A percentile compares a stretch with the other conserved stretches of the same genome.
Evolutionary conservation across 2,113 vertebrate genomes (phyloP).

Genomic region (Chaenocephalus aceratus): DNA sequence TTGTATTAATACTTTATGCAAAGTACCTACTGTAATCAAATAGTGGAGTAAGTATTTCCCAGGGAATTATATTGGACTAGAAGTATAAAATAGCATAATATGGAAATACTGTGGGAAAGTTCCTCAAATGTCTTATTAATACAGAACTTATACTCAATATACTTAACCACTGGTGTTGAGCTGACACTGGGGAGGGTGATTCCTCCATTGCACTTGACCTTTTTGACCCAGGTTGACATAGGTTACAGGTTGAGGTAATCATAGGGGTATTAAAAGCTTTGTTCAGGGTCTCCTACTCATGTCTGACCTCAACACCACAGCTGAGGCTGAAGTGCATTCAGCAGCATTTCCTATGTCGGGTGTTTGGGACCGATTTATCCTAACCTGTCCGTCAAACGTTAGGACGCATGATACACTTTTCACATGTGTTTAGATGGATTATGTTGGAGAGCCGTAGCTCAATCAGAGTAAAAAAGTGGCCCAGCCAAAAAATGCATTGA

Average conservation of each 20-base stretch:
- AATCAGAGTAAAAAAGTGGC: too few species aligned
- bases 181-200: conserved; percentile 7
- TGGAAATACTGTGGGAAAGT: not conserved
- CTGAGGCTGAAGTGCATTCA: too few species aligned
- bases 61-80: not conserved
- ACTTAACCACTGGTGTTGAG: not conserved
- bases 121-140: not conserved
- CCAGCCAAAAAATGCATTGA: too few species aligned
- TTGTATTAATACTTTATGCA: too few species aligned
- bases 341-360: too few species aligned
- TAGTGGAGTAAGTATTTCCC: not conserved
- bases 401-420: too few species aligned
- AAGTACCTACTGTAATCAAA: too few species aligned
- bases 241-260: conserved; percentile 47
- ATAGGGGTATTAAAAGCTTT: conserved; percentile 66
- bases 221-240: conserved; percentile 46
- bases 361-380: too few species aligned
- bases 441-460: too few species aligned
- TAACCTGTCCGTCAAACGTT: too few species aligned
- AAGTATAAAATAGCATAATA: not conserved
- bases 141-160: not conserved
- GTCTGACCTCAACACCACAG: too few species aligned
- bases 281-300: conserved; percentile 35
- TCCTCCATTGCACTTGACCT: conserved; percentile 40
- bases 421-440: too few species aligned